Conservation (phyloP, 2,797 vertebrate species). For the Sarcophilus harrisii region DNA sequence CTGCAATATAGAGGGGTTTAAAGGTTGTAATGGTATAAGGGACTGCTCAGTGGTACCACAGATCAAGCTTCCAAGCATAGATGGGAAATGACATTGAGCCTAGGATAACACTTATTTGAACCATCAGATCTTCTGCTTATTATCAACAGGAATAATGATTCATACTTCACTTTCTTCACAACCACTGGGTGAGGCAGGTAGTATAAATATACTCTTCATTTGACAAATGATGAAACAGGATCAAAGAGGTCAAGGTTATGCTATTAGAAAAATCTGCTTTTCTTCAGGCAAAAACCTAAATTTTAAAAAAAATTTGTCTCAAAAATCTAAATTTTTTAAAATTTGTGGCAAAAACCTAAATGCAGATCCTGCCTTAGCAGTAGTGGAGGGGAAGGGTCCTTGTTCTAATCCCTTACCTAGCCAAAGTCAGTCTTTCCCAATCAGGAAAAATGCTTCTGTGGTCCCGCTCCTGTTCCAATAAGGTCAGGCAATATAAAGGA, state of each 20-base stretch:
- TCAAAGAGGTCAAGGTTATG: background rate
- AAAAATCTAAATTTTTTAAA: background rate
- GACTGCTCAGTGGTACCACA: background rate
- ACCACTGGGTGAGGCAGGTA: background rate
- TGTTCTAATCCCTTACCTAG: background rate
- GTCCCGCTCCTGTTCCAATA: background rate
- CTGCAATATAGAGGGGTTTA: background rate
- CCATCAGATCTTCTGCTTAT: background rate
- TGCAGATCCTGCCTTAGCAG: background rate
- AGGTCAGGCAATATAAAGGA: background rate
- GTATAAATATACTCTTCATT: background rate
- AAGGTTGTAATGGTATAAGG: background rate
- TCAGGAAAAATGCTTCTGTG: background rate
- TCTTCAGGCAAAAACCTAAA: background rate
- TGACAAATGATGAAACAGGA: background rate
- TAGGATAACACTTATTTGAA: background rate
- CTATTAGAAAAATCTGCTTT: background rate
- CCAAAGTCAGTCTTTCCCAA: background rate
- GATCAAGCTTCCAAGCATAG: background rate
- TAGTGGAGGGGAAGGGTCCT: background rate
- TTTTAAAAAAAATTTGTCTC: background rate
- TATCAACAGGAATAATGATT: background rate
- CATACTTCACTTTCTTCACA: background rate
- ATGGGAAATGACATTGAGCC: background rate
- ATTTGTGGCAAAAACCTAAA: background rate